These are phyloP conservation scores for Forbesichthys papilliferus DNA, from an alignment of 2,113 vertebrate genomes.

Conservation along the genomic window DNA sequence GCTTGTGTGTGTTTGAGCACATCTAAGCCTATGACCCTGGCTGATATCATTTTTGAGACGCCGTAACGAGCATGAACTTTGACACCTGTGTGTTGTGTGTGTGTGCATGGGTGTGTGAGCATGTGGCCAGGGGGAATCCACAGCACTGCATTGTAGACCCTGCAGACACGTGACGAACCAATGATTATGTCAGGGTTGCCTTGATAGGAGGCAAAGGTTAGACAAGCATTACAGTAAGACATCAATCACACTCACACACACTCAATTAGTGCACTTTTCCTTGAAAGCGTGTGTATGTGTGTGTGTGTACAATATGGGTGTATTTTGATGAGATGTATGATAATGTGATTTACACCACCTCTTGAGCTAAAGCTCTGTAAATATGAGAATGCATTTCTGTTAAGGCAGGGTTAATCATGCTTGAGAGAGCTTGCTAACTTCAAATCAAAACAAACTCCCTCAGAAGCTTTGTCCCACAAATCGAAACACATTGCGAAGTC, in stretches of 20 bases:
- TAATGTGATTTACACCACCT: too few species aligned
- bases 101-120: too few species aligned
- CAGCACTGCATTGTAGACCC: conserved; percentile 31
- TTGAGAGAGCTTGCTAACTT: too few species aligned
- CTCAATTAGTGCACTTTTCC: conserved; percentile 31
- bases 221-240: conserved; percentile 12
- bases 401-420: too few species aligned
- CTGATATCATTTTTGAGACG: too few species aligned
- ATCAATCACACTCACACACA: background rate
- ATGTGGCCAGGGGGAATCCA: background rate
- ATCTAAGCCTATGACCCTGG: too few species aligned
- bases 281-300: conserved; percentile 35
- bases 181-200: conserved; percentile 65
- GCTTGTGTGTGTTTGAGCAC: conserved; percentile 17
- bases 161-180: conserved; percentile 47
- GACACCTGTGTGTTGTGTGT: background rate
- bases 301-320: conserved; percentile 6
- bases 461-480: too few species aligned
- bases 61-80: too few species aligned
- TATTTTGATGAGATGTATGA: background rate
- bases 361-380: too few species aligned
- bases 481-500: too few species aligned
- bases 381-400: too few species aligned
- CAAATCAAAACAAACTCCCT: too few species aligned
- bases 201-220: conserved; percentile 43